Conservation (phyloP, 2,888 invertebrate species). For the Pristionchus mayeri region DNA sequence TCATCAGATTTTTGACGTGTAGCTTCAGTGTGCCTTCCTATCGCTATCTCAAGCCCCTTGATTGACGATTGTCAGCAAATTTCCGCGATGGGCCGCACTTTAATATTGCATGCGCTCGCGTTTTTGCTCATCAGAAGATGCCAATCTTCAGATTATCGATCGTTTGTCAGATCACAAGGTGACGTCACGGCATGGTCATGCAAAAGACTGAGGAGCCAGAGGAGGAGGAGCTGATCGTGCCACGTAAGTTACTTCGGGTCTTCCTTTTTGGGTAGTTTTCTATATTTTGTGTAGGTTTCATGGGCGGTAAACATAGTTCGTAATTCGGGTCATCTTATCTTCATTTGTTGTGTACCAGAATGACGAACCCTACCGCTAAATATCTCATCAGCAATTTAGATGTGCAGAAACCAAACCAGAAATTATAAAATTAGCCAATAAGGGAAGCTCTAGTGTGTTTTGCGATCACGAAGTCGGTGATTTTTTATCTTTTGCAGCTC, state of each 20-base stretch:
- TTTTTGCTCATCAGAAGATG: neutral
- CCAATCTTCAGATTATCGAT: neutral
- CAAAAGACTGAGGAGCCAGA: neutral
- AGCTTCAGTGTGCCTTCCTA: neutral
- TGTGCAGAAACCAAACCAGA: too few species aligned
- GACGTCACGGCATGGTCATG: neutral
- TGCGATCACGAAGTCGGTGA: too few species aligned
- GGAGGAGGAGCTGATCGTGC: neutral
- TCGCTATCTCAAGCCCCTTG: neutral
- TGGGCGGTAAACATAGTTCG: too few species aligned
- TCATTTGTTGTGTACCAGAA: too few species aligned
- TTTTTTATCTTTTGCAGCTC: conserved; percentile 59
- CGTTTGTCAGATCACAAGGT: neutral
- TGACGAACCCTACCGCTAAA: too few species aligned
- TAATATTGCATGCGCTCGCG: neutral
- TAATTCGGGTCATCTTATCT: too few species aligned
- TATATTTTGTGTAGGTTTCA: too few species aligned
- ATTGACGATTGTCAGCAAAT: conserved; percentile 40
- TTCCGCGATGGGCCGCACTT: too few species aligned
- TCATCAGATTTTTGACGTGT: conserved; percentile 7
- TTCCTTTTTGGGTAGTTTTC: neutral
- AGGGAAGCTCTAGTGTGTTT: too few species aligned
- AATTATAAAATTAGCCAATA: too few species aligned
- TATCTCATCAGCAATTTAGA: too few species aligned
- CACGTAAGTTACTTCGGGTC: neutral